Evolutionary conservation across 1,140 invertebrate species (phyloP).

Genomic region (Drosophila neocordata): DNA sequence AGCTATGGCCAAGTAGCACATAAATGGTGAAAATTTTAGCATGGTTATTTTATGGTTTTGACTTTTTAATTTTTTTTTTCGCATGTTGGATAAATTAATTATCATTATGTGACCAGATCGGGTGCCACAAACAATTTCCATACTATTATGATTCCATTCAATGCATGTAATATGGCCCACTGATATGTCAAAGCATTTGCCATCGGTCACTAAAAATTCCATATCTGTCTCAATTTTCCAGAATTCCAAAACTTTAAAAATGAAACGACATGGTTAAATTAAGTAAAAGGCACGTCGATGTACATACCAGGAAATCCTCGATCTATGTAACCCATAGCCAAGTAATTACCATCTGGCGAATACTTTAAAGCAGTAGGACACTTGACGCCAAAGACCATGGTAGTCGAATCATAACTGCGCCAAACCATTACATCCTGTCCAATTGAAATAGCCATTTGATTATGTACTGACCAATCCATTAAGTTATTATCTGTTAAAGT

Average conservation of each 20-base stretch:
- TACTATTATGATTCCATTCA: constrained; percentile 59
- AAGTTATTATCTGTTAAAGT: constrained; percentile 56
- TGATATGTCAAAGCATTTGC: constrained; percentile 48
- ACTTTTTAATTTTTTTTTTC: constrained; percentile 29
- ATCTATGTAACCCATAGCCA: constrained; percentile 69
- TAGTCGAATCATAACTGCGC: constrained; percentile 58
- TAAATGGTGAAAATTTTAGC: constrained; percentile 60
- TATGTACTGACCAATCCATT: constrained; percentile 72
- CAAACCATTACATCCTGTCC: constrained; percentile 70
- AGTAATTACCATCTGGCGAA: constrained; percentile 60
- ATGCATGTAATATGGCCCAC: constrained; percentile 55
- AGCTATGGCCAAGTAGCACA: constrained; percentile 67
- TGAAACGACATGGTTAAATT: background rate
- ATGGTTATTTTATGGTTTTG: constrained; percentile 47
- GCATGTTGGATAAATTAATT: constrained; percentile 37
- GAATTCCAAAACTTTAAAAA: constrained; percentile 58
- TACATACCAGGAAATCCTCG: constrained; percentile 47
- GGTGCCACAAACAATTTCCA: constrained; percentile 65
- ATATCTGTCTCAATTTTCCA: constrained; percentile 52
- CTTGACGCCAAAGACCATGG: constrained; percentile 69
- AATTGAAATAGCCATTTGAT: constrained; percentile 68
- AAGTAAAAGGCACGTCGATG: background rate
- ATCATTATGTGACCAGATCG: constrained; percentile 47
- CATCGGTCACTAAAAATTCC: constrained; percentile 56
- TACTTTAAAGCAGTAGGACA: constrained; percentile 55